These are phyloP conservation scores for Varanus salvator DNA, from an alignment of 2,113 vertebrate species.

Conservation along the genomic window DNA sequence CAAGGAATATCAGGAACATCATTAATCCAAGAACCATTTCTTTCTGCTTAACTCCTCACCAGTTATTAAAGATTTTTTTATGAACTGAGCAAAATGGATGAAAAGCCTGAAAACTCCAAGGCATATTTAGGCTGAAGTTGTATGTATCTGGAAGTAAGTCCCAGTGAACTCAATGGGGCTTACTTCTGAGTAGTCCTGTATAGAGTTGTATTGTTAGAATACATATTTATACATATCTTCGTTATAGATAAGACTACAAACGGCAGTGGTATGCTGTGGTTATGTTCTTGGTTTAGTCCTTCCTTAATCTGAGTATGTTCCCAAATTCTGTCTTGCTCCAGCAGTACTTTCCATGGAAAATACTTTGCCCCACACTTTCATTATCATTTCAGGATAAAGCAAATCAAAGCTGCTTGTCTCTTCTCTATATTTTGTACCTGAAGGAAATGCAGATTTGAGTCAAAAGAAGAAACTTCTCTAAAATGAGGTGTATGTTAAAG, in stretches of 20 bases:
- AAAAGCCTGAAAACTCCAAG: constrained; percentile 19
- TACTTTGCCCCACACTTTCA: background rate
- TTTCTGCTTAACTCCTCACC: constrained; percentile 59
- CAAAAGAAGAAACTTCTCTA: too few species aligned
- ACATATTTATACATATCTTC: background rate
- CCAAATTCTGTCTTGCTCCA: background rate
- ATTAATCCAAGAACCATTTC: constrained; percentile 67
- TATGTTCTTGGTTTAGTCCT: background rate
- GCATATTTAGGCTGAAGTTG: background rate
- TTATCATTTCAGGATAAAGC: background rate
- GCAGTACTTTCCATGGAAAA: background rate
- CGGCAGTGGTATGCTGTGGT: background rate
- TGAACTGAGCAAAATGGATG: constrained; percentile 52
- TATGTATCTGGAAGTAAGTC: too few species aligned
- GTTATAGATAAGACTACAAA: background rate
- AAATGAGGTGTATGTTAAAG: too few species aligned
- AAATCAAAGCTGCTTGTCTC: background rate
- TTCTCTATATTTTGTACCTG: background rate
- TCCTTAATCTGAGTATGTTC: background rate
- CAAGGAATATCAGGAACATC: constrained; percentile 51
- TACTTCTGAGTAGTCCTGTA: too few species aligned
- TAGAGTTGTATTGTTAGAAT: background rate
- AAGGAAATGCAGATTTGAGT: background rate
- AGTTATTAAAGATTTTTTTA: constrained; percentile 48
- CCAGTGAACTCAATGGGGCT: too few species aligned